Conservation (phyloP, 2,888 invertebrate genomes). For the Pollenia labialis region DNA sequence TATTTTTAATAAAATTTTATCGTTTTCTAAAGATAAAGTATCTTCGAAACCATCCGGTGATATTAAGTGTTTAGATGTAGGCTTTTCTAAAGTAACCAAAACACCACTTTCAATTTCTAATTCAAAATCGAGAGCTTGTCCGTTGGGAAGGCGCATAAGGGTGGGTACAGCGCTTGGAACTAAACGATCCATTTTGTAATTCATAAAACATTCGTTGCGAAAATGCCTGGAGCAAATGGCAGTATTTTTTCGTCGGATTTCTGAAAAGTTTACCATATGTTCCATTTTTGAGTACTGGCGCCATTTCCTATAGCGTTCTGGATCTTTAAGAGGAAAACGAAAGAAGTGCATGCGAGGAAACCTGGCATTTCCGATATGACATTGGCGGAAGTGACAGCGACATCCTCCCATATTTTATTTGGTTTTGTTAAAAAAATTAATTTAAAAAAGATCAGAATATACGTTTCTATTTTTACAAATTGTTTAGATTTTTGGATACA, state of each 20-base stretch:
- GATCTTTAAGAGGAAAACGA: constrained; percentile 84
- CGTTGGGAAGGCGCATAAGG: constrained; percentile 78
- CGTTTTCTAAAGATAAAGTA: constrained; percentile 75
- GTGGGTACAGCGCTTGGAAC: constrained; percentile 84
- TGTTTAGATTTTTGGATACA: not conserved
- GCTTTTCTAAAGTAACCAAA: constrained; percentile 73
- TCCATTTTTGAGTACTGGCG: constrained; percentile 75
- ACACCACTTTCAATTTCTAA: constrained; percentile 75
- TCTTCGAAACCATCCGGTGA: constrained; percentile 77
- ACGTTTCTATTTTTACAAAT: not conserved
- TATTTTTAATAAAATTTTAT: constrained; percentile 40
- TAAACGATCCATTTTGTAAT: constrained; percentile 84
- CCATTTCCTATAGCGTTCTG: constrained; percentile 77
- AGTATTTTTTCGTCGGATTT: constrained; percentile 84
- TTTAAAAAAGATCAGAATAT: not conserved
- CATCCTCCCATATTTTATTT: constrained; percentile 85
- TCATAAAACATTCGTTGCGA: constrained; percentile 84
- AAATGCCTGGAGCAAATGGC: constrained; percentile 85
- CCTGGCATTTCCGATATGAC: constrained; percentile 84
- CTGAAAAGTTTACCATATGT: constrained; percentile 79
- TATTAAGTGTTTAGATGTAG: constrained; percentile 77
- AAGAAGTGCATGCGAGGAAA: constrained; percentile 85
- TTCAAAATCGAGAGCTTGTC: constrained; percentile 78
- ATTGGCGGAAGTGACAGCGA: constrained; percentile 85
- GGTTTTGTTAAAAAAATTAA: not conserved